Evolutionary conservation across 2,888 invertebrate genomes (phyloP).

Genomic region (Ichneumoninae sp.): DNA sequence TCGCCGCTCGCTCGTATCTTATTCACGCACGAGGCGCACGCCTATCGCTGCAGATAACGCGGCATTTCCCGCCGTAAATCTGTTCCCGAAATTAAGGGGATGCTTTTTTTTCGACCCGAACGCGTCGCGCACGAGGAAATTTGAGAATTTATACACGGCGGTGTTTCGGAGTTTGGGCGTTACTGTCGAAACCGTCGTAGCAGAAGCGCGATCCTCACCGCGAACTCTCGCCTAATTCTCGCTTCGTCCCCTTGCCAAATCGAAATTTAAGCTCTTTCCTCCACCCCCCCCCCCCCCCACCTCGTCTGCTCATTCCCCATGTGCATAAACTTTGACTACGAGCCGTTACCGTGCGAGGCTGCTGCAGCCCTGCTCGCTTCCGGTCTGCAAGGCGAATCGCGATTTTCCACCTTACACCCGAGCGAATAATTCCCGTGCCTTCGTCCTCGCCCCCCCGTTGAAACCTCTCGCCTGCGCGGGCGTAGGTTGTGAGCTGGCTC

Average conservation of each 20-base stretch:
- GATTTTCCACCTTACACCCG: constrained; percentile 27
- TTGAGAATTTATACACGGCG: neutral
- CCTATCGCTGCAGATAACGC: neutral
- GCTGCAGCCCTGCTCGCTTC: constrained; percentile 3
- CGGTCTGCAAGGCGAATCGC: constrained; percentile 19
- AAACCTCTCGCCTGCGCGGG: neutral
- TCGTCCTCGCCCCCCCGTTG: neutral
- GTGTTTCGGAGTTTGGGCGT: neutral
- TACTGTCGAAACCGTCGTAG: constrained; percentile 15
- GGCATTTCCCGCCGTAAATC: neutral
- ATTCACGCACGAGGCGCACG: constrained; percentile 2
- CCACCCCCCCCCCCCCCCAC: neutral
- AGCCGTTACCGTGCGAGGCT: neutral
- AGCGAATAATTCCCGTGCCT: constrained; percentile 31
- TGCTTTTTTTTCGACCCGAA: neutral
- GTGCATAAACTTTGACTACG: constrained; percentile 32
- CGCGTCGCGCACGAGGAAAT: neutral
- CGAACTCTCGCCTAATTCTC: constrained; percentile 25
- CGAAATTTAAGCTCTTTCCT: constrained; percentile 21
- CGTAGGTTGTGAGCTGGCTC: neutral
- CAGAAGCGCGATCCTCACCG: constrained; percentile 9
- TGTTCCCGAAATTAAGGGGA: neutral
- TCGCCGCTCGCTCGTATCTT: constrained; percentile 30
- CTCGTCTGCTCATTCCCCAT: neutral
- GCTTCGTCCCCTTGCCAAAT: neutral